Conservation (phyloP, 2,113 vertebrate genomes). For the Salvelinus fontinalis region DNA sequence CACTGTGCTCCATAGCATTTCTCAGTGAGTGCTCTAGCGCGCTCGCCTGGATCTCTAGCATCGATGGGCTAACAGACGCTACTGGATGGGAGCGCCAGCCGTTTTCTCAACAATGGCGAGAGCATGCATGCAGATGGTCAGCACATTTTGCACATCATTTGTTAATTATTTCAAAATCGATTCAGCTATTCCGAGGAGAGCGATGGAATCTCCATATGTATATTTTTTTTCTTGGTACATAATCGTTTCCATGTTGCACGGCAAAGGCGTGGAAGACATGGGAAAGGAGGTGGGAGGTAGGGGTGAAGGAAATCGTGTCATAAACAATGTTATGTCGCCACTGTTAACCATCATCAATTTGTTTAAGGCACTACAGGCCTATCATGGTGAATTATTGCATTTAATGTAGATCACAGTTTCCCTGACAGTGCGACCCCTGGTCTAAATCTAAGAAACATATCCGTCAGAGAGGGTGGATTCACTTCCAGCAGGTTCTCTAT, state of each 20-base stretch:
- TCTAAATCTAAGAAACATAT: conserved; percentile 11
- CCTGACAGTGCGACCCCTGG: neutral
- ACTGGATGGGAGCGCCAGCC: too few species aligned
- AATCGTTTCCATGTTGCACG: conserved; percentile 85
- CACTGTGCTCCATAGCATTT: neutral
- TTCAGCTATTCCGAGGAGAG: conserved; percentile 87
- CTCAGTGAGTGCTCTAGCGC: neutral
- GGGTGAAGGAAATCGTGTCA: conserved; percentile 48
- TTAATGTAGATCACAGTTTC: conserved; percentile 52
- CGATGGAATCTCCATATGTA: conserved; percentile 84
- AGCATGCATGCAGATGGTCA: conserved; percentile 76
- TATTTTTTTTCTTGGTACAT: conserved; percentile 63
- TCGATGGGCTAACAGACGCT: too few species aligned
- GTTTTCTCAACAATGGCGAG: too few species aligned
- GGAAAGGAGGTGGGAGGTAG: neutral
- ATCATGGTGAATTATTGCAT: conserved; percentile 38
- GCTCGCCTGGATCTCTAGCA: too few species aligned
- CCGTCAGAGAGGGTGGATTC: too few species aligned
- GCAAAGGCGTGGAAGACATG: conserved; percentile 38
- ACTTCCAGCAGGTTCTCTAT: neutral
- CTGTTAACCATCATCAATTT: conserved; percentile 52
- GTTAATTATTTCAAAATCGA: conserved; percentile 88
- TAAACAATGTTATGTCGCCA: conserved; percentile 57
- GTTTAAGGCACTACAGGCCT: conserved; percentile 31
- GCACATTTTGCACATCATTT: conserved; percentile 85